Evolutionary conservation across 2,888 invertebrate genomes (phyloP).

Genomic region (Prosopocoilus inquinatus): DNA sequence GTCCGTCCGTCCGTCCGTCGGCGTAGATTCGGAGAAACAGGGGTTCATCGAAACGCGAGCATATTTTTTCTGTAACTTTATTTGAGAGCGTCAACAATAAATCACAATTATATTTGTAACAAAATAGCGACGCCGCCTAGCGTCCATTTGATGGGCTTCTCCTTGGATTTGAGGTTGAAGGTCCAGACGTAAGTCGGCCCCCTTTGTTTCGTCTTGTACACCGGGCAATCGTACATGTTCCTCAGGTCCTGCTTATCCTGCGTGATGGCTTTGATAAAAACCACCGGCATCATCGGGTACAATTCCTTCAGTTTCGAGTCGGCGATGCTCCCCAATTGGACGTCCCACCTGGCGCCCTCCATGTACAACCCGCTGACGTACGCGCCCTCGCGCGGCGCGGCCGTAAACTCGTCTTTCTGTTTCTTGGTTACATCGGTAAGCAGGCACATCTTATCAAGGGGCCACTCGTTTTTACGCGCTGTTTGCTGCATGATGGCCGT

Average conservation of each 20-base stretch:
- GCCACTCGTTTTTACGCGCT: conserved; percentile 94
- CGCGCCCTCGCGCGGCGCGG: conserved; percentile 87
- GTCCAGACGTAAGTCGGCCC: conserved; percentile 96
- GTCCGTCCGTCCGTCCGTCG: too few species aligned
- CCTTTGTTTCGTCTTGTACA: conserved; percentile 85
- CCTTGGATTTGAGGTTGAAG: conserved; percentile 87
- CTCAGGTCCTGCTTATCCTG: conserved; percentile 86
- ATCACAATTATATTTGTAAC: conserved; percentile 67
- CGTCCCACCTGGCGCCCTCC: conserved; percentile 96
- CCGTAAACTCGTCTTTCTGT: conserved; percentile 76
- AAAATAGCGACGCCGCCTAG: conserved; percentile 90
- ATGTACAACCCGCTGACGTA: conserved; percentile 86
- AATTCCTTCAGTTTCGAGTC: conserved; percentile 88
- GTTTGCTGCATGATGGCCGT: conserved; percentile 98
- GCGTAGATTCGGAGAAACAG: too few species aligned
- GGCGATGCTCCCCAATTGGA: conserved; percentile 69
- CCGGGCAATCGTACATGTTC: conserved; percentile 89
- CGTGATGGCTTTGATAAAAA: conserved; percentile 81
- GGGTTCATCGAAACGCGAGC: too few species aligned
- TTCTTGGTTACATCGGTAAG: conserved; percentile 95
- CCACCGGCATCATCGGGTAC: conserved; percentile 86
- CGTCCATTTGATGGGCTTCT: conserved; percentile 88
- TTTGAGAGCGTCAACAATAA: not conserved
- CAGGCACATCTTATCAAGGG: conserved; percentile 92
- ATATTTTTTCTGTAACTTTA: too few species aligned